phyloP scores from a whole-genome alignment of 2,113 vertebrate species.

The Nibea coibor region DNA sequence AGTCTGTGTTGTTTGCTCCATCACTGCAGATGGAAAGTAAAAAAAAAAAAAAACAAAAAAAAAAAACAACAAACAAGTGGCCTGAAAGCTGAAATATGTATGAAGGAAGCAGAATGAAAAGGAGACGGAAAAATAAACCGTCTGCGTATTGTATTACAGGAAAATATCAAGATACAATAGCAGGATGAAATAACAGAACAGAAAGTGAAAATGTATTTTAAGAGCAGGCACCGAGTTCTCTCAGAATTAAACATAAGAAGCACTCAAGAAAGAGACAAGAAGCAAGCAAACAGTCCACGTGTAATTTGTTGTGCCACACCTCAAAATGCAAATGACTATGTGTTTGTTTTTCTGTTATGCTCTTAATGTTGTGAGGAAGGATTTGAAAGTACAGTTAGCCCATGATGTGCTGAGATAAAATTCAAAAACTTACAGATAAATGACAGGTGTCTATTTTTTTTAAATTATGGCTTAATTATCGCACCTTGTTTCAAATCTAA shows the following conservation, averaged over 20 bases:
- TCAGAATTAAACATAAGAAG: neutral
- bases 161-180: neutral
- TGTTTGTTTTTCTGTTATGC: no score
- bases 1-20: neutral
- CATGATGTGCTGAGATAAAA: no score
- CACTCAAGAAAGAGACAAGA: no score
- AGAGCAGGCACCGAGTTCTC: neutral
- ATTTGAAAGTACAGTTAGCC: neutral
- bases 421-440: neutral
- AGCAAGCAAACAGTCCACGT: neutral
- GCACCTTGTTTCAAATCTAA: neutral
- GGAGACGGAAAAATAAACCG: no score
- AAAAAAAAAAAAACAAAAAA: fast-evolving
- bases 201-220: neutral
- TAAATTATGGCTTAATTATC: neutral
- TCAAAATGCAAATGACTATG: neutral
- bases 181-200: no score
- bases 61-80: fast-evolving
- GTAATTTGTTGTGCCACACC: neutral
- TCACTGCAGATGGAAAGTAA: neutral
- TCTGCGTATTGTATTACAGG: neutral
- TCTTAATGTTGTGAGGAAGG: neutral
- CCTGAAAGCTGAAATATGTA: neutral
- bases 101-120: neutral
- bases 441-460: neutral